A percentile compares a stretch with the other conserved stretches of the same genome.
phyloP scores from a whole-genome alignment of 2,797 vertebrate genomes.

The Limosa lapponica region DNA sequence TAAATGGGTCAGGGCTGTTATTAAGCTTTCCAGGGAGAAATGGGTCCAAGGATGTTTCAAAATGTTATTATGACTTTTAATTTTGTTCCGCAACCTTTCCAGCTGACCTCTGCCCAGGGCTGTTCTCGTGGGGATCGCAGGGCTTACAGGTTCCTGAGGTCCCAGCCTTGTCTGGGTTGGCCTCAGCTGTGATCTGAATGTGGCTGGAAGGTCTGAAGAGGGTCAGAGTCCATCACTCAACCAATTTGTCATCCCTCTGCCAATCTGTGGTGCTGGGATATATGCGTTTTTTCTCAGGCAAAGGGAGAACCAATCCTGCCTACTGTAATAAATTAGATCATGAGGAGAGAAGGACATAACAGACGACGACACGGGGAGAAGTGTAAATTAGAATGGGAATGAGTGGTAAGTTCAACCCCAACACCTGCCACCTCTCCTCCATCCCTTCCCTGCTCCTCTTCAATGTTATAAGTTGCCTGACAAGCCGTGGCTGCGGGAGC shows the following conservation, averaged over 20 bases:
- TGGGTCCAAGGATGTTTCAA: background rate
- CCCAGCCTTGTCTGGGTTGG: background rate
- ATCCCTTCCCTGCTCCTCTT: background rate
- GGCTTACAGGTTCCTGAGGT: background rate
- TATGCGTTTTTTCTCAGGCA: background rate
- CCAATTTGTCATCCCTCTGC: background rate
- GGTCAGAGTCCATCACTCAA: background rate
- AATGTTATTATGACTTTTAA: background rate
- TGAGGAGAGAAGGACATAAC: background rate
- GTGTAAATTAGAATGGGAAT: rapidly evolving
- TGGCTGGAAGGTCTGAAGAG: background rate
- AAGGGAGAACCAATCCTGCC: background rate
- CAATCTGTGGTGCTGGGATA: background rate
- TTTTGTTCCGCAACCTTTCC: background rate
- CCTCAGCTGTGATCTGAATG: background rate
- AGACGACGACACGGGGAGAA: rapidly evolving
- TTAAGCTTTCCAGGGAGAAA: background rate
- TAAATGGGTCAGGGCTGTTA: background rate
- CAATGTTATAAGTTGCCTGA: background rate
- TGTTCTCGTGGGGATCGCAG: rapidly evolving
- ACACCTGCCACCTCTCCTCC: background rate
- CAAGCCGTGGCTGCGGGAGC: background rate
- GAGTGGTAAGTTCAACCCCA: background rate
- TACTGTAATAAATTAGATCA: background rate
- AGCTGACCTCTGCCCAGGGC: background rate